Base-by-base conservation (phyloP, 2,113 vertebrate species). In the Pangasianodon hypophthalmus region DNA sequence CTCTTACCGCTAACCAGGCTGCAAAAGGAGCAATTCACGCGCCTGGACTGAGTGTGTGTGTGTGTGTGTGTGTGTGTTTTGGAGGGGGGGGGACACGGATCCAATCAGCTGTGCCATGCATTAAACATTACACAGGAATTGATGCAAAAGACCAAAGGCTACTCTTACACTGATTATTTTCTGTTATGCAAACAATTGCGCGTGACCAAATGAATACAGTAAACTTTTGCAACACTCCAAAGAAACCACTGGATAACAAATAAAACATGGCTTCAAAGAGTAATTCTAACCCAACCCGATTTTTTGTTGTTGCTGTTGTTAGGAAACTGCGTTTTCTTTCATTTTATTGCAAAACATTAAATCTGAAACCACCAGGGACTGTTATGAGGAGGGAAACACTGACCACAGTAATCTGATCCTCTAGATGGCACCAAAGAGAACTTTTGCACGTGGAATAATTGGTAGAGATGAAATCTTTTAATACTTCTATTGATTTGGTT, bases 341-440 rank as follows among this genome's bases (percentile, higher is more conserved):
- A 87, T 92, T 81, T 88, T 88, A 83, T 82, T 88, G 56, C 60
- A 29, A 44, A 84, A 88, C 92, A 92, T 92, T 86, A 69, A 71
- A 82, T 88, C n/a, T 54, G 48, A 90, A 86, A 46, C 84, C 84
- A 82, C 44, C 29, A 50, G 77, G 18, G 50, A 75, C 24, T 41
- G 71, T 8, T 32, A 19, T 19, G 24, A 32, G 24, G 37, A 62
- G 5, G 32, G 32, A 41, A 58, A 44, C 9, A 24, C 9, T 84
- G 82, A 64, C 80, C 81, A 24, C 16, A 13, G 54, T 82, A 71
- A 91, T 92, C 89, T 90, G 90, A 92, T 73, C 92, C 95, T 93
- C 94, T 94, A 95, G 96, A 95, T 94, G 95, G 95, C 95, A 91
- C 94, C 94, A 95, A 87, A 95, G 95, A 93, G 93, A 87, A 90